Conservation (phyloP, 2,888 invertebrate species). For the Seira sanloemensis region DNA sequence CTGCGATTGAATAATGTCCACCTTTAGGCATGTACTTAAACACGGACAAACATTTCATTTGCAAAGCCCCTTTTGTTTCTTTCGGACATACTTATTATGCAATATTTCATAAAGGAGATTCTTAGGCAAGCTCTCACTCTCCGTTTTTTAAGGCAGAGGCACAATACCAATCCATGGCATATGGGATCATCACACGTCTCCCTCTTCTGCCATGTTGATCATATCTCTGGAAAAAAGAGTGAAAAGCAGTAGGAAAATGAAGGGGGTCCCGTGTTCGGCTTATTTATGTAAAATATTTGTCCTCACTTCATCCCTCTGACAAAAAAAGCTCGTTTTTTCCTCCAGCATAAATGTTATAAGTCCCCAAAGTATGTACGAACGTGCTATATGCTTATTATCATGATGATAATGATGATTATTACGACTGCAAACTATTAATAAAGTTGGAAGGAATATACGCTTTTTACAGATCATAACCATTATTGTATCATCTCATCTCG, state of each 20-base stretch:
- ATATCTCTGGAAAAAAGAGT: background rate
- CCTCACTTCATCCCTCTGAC: constrained; percentile 41
- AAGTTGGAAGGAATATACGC: constrained; percentile 11
- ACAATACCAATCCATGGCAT: constrained; percentile 25
- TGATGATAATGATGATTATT: constrained; percentile 33
- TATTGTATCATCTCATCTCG: background rate
- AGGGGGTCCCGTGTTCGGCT: constrained; percentile 32
- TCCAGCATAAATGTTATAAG: background rate
- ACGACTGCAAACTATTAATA: constrained; percentile 45
- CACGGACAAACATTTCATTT: constrained; percentile 4
- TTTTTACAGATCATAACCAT: constrained; percentile 33
- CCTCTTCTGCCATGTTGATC: background rate
- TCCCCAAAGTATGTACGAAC: constrained; percentile 20
- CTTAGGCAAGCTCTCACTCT: background rate
- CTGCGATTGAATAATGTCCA: background rate
- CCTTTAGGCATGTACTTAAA: background rate
- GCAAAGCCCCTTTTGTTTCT: background rate
- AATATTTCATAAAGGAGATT: no score
- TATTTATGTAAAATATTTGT: constrained; percentile 60
- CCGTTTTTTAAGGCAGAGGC: background rate
- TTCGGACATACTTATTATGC: background rate
- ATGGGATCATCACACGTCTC: constrained; percentile 29
- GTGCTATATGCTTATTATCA: constrained; percentile 42
- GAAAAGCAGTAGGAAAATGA: background rate
- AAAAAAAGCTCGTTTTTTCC: background rate